Evolutionary conservation across 2,113 vertebrate genomes (phyloP), one percentile per base, ranked within the genome.

Genomic region (Daubentonia madagascariensis): DNA sequence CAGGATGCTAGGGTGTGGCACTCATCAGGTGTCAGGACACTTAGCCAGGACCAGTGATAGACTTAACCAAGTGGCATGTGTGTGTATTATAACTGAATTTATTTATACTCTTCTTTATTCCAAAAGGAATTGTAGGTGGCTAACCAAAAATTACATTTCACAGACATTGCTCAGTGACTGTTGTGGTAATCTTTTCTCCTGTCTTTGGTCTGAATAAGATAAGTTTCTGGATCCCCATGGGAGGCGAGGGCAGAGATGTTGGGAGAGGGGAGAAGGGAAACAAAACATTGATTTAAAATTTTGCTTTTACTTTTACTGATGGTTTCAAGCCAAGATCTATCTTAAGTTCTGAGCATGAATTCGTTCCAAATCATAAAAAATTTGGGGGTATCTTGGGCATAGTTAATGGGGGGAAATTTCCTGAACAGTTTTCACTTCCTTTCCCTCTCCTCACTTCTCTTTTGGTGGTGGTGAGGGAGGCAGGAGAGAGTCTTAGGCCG

Each of bases 141-240:
- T 78, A 86, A 89, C 48, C n/a, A 63, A 72, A 92, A 96, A 61
- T 88, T 92, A 43, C 32, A 86, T n/a, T 95, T 96, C 20, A 75
- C 13, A 79, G 92, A 65, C 57, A 50, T 37, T 81, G 52, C 48
- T 94, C 22, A 30, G 22, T 72, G 54, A 59, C 50, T 30, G 23
- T 28, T 70, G 30, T 90, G 70, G 59, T 85, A 37, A 40, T 73
- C 59, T 83, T 75, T 75, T 80, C 43, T 59, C 59, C 96, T 93
- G 94, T 65, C 52, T 96, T 95, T 95, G 52, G 63, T 79, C 52
- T 95, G 86, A 10, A 28, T 84, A 16, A 91, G 48, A 48, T 73
- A 83, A 89, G 28, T 85, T 85, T 93, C 78, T 78, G 35, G 45
- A 43, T 87, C 17, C 52, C 7, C 4, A 0, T 73, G n/a, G 8